Conservation (phyloP, 2,797 vertebrate species). For the Anas bahamensis region DNA sequence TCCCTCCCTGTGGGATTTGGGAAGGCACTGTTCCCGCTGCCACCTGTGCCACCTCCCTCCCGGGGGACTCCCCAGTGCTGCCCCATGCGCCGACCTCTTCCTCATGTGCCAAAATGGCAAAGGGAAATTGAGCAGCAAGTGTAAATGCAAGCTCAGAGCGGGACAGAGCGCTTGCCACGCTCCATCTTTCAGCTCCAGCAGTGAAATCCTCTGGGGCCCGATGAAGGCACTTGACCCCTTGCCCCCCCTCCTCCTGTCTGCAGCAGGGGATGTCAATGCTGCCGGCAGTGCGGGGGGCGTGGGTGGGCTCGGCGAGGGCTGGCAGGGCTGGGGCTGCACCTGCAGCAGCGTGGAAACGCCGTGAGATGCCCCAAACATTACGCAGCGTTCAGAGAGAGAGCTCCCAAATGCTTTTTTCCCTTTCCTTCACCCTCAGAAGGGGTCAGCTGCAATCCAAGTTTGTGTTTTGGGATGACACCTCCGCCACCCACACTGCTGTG, state of each 20-base stretch:
- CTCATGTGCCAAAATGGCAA: rapidly evolving
- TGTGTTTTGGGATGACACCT: neutral
- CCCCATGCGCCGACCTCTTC: rapidly evolving
- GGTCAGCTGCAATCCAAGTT: neutral
- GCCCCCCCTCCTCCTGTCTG: neutral
- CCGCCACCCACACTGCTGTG: rapidly evolving
- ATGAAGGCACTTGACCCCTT: constrained; percentile 52
- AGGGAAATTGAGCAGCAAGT: neutral
- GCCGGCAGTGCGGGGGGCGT: neutral
- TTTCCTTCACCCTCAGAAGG: neutral
- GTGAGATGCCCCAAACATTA: rapidly evolving
- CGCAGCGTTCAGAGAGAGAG: neutral
- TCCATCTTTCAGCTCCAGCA: neutral
- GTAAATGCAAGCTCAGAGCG: rapidly evolving
- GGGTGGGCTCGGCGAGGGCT: neutral
- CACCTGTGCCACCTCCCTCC: rapidly evolving
- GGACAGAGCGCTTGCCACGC: neutral
- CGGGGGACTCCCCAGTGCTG: neutral
- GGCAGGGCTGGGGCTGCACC: neutral
- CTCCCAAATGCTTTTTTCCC: neutral
- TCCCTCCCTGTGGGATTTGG: neutral
- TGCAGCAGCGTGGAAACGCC: rapidly evolving
- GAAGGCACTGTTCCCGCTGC: rapidly evolving
- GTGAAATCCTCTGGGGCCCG: neutral
- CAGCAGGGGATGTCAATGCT: neutral